Conservation (phyloP, 2,888 invertebrate genomes). For the Hypsopygia costalis region DNA sequence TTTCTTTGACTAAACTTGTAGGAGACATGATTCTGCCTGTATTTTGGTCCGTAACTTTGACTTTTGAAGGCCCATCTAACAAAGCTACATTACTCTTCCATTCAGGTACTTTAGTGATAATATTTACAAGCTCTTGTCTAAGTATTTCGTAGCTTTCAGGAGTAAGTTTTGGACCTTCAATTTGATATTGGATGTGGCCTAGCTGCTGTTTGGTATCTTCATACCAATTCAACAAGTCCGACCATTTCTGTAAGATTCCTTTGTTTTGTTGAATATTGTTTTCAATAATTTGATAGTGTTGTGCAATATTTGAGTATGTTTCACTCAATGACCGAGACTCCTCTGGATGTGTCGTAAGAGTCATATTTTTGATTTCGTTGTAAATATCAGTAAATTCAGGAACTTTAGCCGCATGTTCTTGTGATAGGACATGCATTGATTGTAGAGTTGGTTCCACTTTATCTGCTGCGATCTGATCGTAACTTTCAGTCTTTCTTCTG, state of each 20-base stretch:
- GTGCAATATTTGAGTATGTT: constrained; percentile 87
- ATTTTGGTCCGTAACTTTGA: constrained; percentile 85
- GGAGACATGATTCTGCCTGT: constrained; percentile 87
- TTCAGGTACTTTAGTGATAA: constrained; percentile 83
- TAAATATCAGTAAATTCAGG: constrained; percentile 89
- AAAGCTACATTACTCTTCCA: constrained; percentile 86
- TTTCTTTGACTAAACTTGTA: constrained; percentile 84
- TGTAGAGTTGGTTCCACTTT: constrained; percentile 90
- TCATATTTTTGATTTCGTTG: constrained; percentile 90
- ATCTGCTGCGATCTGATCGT: constrained; percentile 90
- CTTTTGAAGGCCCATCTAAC: constrained; percentile 84
- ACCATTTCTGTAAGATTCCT: constrained; percentile 89
- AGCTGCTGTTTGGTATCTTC: constrained; percentile 89
- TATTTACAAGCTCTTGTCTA: constrained; percentile 84
- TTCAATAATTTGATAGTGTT: constrained; percentile 89
- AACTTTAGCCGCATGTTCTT: constrained; percentile 92
- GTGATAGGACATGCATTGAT: constrained; percentile 88
- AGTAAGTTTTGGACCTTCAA: constrained; percentile 86
- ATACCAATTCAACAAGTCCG: constrained; percentile 90
- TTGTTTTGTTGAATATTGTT: constrained; percentile 88
- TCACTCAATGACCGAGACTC: constrained; percentile 87
- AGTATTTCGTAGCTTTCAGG: constrained; percentile 86
- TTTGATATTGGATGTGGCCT: constrained; percentile 89
- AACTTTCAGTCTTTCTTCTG: constrained; percentile 85
- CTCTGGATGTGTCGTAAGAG: constrained; percentile 84